Evolutionary conservation across 2,888 invertebrate genomes (phyloP), one percentile per base, ranked within the genome.

Genomic region (Oscheius sp.): DNA sequence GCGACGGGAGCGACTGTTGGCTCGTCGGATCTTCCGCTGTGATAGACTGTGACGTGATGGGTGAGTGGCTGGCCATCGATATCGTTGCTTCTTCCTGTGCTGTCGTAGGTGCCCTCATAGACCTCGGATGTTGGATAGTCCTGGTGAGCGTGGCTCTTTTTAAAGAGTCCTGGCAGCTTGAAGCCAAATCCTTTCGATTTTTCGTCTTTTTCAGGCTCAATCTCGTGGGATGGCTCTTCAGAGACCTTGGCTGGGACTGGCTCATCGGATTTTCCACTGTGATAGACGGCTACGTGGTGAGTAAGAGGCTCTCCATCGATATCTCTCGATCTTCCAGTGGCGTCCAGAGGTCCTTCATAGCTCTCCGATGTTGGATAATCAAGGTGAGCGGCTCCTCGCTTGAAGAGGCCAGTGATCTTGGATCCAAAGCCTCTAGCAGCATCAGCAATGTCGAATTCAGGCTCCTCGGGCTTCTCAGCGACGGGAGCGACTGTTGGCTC

Each of bases 341-440:
- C 65, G 23, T 75, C 74, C 20, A 70, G 27, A 53, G 77, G 77
- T 52, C 78, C 78, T n/a, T 67, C 69, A 64, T 71, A 78, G 46
- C 37, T 27, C n/a, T 75, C 77, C 37, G 66, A 67, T 23, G 48
- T 68, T 29, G 76, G 76, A 48, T 76, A 76, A 65, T 76, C 76
- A 23, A 65, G 64, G 37, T 75, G 76, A 20, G 75, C 65, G 8
- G 75, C 53, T 17, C 75, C 69, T 57, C 70, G 71, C 67, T 75
- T 76, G 74, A 76, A 76, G 20, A 76, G 52, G 37, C 76, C 74
- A n/a, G 74, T 69, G 42, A 75, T 65, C 65, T 75, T 73, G 65
- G 4, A 29, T 53, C 57, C 53, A 27, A 52, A 27, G 33, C 63
- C 69, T 27, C 76, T 27, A 10, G 75, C 71, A 23, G 74, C 75